Evolutionary conservation across 2,888 invertebrate species (phyloP).

Genomic region (Macrophya annulata): DNA sequence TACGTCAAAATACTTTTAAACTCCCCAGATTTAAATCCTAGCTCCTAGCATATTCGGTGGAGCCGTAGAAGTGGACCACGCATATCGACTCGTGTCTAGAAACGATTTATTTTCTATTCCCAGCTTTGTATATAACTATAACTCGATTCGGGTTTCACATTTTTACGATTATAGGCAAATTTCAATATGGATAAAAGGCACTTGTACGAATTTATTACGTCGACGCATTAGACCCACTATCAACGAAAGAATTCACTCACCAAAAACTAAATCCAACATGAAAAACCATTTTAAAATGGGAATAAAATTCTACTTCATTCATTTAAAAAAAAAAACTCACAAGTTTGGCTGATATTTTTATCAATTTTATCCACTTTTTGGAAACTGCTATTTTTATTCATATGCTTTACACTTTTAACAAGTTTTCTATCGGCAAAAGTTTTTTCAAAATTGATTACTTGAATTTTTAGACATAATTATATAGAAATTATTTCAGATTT

Average conservation of each 20-base stretch:
- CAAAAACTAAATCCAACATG: not conserved
- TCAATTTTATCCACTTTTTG: not conserved
- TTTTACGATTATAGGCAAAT: slow-evolving; percentile 32
- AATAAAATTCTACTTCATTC: not conserved
- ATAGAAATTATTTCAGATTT: too few relatives aligned
- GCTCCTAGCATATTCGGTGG: slow-evolving; percentile 68
- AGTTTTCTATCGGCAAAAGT: too few relatives aligned
- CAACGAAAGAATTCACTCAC: not conserved
- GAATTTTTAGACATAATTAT: too few relatives aligned
- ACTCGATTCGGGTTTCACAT: slow-evolving; percentile 6
- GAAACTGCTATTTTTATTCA: not conserved
- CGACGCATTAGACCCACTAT: slow-evolving; percentile 30
- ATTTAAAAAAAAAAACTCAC: not conserved
- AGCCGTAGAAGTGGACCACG: slow-evolving; percentile 44
- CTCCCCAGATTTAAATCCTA: slow-evolving; percentile 70
- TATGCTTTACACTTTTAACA: not conserved
- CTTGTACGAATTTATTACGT: slow-evolving; percentile 43
- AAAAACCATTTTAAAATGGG: not conserved
- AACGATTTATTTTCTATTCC: slow-evolving; percentile 41
- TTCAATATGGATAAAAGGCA: slow-evolving; percentile 36
- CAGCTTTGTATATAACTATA: not conserved
- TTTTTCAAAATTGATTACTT: too few relatives aligned
- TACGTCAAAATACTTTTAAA: slow-evolving; percentile 77
- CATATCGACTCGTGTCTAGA: slow-evolving; percentile 17
- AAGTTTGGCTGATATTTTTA: not conserved